These are phyloP conservation scores for Burhinus oedicnemus DNA, from an alignment of 2,113 vertebrate genomes.

Conservation along the genomic window DNA sequence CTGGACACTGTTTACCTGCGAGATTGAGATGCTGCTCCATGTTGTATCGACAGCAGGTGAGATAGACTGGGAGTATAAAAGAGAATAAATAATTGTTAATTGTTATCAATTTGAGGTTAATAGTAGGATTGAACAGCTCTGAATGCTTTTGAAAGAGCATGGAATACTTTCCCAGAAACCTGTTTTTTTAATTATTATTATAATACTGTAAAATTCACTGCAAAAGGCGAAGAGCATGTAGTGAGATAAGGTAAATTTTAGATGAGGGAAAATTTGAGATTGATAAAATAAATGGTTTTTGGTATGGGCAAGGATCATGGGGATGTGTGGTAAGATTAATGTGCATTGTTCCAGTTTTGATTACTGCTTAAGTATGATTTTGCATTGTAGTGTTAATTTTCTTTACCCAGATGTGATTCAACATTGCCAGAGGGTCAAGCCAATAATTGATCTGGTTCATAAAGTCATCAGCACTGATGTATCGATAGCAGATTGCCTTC, in stretches of 20 bases:
- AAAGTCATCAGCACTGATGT: constrained; percentile 95
- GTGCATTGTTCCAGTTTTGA: background rate
- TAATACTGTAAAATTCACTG: background rate
- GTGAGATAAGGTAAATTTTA: background rate
- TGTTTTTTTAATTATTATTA: background rate
- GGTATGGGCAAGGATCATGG: background rate
- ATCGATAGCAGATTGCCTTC: constrained; percentile 91
- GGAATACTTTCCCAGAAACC: background rate
- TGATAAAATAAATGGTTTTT: background rate
- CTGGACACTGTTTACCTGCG: constrained; percentile 97
- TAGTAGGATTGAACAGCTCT: background rate
- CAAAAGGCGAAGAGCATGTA: background rate
- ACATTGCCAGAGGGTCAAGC: constrained; percentile 93
- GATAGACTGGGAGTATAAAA: background rate
- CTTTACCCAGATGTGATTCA: constrained; percentile 87
- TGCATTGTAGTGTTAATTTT: background rate
- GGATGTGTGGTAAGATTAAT: background rate
- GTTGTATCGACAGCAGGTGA: constrained; percentile 97
- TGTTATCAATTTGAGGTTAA: background rate
- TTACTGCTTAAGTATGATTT: background rate
- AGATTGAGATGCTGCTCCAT: constrained; percentile 97
- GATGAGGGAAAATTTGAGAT: background rate
- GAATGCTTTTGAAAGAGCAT: background rate
- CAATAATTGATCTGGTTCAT: constrained; percentile 94
- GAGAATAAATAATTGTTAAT: background rate